These are phyloP conservation scores for Cephus nigrinus DNA, from an alignment of 2,888 invertebrate genomes.

Conservation along the genomic window DNA sequence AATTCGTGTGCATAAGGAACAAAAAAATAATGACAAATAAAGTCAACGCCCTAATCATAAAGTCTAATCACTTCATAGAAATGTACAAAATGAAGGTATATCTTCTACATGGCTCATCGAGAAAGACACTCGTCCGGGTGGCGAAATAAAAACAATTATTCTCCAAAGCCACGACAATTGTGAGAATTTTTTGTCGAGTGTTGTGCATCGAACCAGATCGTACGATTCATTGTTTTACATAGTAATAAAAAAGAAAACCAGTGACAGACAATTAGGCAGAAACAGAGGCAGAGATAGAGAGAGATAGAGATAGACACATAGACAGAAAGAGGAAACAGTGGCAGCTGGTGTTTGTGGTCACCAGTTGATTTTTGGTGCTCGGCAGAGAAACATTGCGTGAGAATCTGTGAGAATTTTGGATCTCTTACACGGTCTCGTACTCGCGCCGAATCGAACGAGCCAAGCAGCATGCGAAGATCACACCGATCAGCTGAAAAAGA, in stretches of 20 bases:
- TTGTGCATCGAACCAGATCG: not conserved
- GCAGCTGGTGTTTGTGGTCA: constrained; percentile 11
- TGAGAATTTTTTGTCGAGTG: not conserved
- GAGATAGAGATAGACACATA: not conserved
- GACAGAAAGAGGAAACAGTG: constrained; percentile 1
- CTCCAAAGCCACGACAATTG: not conserved
- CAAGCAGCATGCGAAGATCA: constrained; percentile 92
- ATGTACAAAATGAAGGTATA: not conserved
- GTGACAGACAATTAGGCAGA: not conserved
- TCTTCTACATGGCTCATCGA: not conserved
- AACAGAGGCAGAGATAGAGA: constrained; percentile 1
- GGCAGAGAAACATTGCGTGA: not conserved
- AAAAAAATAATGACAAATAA: not conserved
- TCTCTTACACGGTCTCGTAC: constrained; percentile 84
- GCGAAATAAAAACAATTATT: not conserved
- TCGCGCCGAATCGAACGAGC: constrained; percentile 93
- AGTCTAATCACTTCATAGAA: not conserved
- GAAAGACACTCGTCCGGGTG: not conserved
- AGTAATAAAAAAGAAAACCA: not conserved
- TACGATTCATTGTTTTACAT: not conserved
- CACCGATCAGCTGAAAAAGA: constrained; percentile 81
- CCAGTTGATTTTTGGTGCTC: not conserved
- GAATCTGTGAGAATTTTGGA: constrained; percentile 35
- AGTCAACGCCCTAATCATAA: not conserved
- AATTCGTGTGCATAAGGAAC: not conserved